Evolutionary conservation across 2,888 invertebrate species (phyloP), one percentile per base, ranked within the genome.

Genomic region (Carterocephalus palaemon): DNA sequence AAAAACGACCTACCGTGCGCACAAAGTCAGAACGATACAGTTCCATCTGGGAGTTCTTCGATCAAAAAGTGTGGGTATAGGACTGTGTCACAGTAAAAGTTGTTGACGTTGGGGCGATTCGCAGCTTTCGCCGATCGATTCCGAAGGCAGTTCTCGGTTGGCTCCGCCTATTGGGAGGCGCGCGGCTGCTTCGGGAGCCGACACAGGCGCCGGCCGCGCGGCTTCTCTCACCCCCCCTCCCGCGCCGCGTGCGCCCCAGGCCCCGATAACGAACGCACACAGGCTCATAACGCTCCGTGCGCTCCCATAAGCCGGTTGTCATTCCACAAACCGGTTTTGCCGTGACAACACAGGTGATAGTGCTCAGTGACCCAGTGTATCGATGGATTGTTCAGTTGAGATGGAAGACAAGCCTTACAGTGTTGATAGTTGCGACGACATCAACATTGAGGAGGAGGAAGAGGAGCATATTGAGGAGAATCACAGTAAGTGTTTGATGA

Each of bases 401-500:
- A 86, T 86, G 86, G 86, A 86, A 76, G 85, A 86, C 60, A 86
- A 84, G 59, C 76, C 82, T 45, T 85, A 78, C 65, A 84, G 85
- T 84, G 83, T 84, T 70, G 86, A 85, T 53, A 85, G 85, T 77
- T 86, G 81, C 20, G 86, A 86, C 62, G 86, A 86, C 71, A 81
- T 86, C 51, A 84, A 86, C 60, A 82, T 86, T 29, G 86, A 86
- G 52, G 84, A 83, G 49, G 83, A 83, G 40, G 85, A 84, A 57
- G 84, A 85, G 43, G 71, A 70, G 20, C 76, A 77, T 47, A 74
- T 77, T 51, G 84, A 80, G 54, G 77, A 76, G 41, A 84, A 73
- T 70, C 80, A 80, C 57, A 80, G 85, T 86, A 59, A 74, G 86
- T 70, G 37, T 49, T 45, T 28, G 23, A 22, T 31, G 56, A 10